Conservation (phyloP, 2,113 vertebrate genomes). For the Xenopus borealis region DNA sequence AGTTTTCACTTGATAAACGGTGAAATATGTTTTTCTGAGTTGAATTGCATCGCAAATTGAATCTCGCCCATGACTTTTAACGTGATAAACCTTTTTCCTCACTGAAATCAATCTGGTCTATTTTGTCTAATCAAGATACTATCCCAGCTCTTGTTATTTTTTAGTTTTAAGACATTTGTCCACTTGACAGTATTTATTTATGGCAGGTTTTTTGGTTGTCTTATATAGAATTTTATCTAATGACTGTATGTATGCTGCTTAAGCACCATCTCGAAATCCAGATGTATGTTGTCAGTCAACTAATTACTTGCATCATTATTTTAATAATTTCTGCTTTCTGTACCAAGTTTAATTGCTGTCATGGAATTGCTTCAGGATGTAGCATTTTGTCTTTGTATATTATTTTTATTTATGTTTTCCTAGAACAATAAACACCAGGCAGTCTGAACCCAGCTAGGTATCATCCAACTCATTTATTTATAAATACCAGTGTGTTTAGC, state of each 20-base stretch:
- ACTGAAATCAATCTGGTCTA: no score
- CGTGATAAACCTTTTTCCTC: no score
- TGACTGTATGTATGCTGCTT: neutral
- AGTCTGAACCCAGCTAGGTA: neutral
- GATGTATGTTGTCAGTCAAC: conserved; percentile 26
- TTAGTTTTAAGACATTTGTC: no score
- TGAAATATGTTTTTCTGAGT: no score
- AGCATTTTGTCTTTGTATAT: neutral
- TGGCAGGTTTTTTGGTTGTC: conserved; percentile 13
- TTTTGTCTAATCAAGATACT: no score
- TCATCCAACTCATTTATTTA: neutral
- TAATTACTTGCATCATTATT: conserved; percentile 35
- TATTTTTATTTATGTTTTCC: neutral
- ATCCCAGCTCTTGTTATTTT: no score
- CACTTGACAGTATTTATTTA: neutral
- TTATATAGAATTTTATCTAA: neutral
- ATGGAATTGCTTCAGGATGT: neutral
- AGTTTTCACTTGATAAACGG: no score
- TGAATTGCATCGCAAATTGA: no score
- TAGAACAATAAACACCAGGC: no score
- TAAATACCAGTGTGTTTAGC: neutral
- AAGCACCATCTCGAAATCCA: conserved; percentile 4
- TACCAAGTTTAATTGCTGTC: conserved; percentile 6
- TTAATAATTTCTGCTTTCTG: conserved; percentile 26
- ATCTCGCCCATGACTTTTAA: no score